phyloP scores from a whole-genome alignment of 2,888 invertebrate species.

The Dynastes hyllus region DNA sequence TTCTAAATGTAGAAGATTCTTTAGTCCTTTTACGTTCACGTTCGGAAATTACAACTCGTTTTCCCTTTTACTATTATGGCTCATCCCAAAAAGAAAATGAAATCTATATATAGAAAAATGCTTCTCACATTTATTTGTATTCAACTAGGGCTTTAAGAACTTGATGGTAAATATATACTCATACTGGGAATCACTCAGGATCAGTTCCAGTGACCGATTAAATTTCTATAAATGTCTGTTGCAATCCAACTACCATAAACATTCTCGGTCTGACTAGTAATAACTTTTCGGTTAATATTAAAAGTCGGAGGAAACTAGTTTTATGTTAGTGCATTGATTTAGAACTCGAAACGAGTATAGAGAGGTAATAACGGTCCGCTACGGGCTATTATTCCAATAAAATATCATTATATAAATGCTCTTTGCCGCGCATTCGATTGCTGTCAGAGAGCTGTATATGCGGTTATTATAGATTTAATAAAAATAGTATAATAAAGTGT shows the following conservation, averaged over 20 bases:
- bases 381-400: slow-evolving; percentile 20
- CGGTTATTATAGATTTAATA: neutral
- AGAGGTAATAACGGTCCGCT: slow-evolving; percentile 39
- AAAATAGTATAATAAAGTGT: neutral
- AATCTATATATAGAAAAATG: too few species aligned
- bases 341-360: neutral
- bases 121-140: too few species aligned
- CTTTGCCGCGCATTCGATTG: neutral
- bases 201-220: slow-evolving; percentile 38
- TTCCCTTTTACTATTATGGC: too few species aligned
- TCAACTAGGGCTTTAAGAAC: too few species aligned
- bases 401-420: slow-evolving; percentile 33
- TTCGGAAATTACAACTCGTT: too few species aligned
- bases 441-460: neutral
- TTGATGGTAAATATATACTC: too few species aligned
- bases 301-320: slow-evolving; percentile 29
- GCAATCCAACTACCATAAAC: neutral
- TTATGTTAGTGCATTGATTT: slow-evolving; percentile 24
- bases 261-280: neutral
- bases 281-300: slow-evolving; percentile 29
- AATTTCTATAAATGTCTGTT: neutral
- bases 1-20: too few species aligned
- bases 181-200: neutral
- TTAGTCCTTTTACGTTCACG: too few species aligned
- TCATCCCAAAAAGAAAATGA: too few species aligned